Conservation (phyloP, 2,113 vertebrate species). For the Nerophis ophidion region DNA sequence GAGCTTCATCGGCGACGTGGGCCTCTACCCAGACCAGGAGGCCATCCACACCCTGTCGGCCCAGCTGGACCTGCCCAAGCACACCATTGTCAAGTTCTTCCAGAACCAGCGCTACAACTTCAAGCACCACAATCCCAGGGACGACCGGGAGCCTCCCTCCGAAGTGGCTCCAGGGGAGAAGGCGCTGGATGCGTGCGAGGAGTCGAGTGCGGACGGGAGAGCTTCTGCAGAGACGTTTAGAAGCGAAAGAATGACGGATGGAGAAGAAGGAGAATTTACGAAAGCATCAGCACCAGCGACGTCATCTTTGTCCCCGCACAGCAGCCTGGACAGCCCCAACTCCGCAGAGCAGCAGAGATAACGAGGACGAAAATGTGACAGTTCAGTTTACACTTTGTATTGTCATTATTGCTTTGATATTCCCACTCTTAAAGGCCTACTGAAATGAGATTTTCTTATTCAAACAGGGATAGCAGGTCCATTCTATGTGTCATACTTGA, state of each 20-base stretch:
- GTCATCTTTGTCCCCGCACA: slow-evolving; percentile 49
- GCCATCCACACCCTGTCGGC: slow-evolving; percentile 97
- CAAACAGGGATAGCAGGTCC: no score
- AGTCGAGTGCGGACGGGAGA: slow-evolving; percentile 89
- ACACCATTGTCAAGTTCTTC: slow-evolving; percentile 99
- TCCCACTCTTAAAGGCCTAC: background rate
- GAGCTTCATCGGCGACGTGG: slow-evolving; percentile 97
- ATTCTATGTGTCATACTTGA: no score
- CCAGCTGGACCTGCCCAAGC: slow-evolving; percentile 96
- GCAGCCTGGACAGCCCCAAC: slow-evolving; percentile 46
- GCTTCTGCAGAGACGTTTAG: slow-evolving; percentile 74
- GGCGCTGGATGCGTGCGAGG: slow-evolving; percentile 90
- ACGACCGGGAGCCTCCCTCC: slow-evolving; percentile 81
- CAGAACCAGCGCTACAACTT: slow-evolving; percentile 98
- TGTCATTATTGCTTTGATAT: background rate
- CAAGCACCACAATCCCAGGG: slow-evolving; percentile 93
- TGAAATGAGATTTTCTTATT: no score
- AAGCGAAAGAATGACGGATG: slow-evolving; percentile 62
- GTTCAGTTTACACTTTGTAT: slow-evolving; percentile 10
- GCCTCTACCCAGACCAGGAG: slow-evolving; percentile 96
- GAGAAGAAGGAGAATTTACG: slow-evolving; percentile 35
- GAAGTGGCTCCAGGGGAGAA: slow-evolving; percentile 91
- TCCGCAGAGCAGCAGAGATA: slow-evolving; percentile 61
- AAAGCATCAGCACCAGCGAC: slow-evolving; percentile 29
- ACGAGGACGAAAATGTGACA: slow-evolving; percentile 36